Base-by-base conservation (phyloP, 2,797 vertebrate species). In the Gymnothorax javanicus region DNA sequence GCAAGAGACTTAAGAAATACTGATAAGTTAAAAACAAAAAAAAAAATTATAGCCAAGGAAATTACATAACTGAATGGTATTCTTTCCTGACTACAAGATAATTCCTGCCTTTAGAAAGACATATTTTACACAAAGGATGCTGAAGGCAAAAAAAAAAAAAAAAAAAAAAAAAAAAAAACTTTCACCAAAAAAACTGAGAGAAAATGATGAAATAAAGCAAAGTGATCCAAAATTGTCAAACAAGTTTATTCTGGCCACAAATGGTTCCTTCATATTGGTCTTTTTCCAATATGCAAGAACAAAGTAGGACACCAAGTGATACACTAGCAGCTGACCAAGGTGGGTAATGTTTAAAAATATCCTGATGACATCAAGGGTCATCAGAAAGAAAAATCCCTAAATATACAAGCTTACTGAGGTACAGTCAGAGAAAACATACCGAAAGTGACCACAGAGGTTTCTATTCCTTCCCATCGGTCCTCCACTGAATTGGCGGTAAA, bases 401-500 rank as follows among this genome's bases (percentile, higher is more conserved):
- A 59, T 50, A 83, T 59, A 15, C 57, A 58, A 58, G 57, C 57
- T 84, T 59, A 52, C 27, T 60, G 20, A 25, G 43, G 43, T 3
- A 23, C 52, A 64, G 7, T 7, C 57, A 67, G 60, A 84, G 60
- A 67, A 50, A 67, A 6, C 8, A 0, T 95, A 96, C 96, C 95
- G 94, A 94, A 96, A 96, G 93, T 95, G 95, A 88, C 94, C 93
- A 86, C 95, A 95, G 93, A 96, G 96, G 88, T 94, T 94, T 89
- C 94, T 94, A 93, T 95, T 95, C 93, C 96, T 96, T 84, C 95
- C 96, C 96, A 96, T 77, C 33, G 33, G 59, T 71, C 58, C 50
- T 75, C 27, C 20, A n/a, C 77, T 81, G 52, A 23, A 23, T 81
- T 56, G 73, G 20, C 56, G 52, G 50, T 56, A 81, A 20, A 81